phyloP scores from a whole-genome alignment of 2,888 invertebrate species.

The Mycalesis mineus region DNA sequence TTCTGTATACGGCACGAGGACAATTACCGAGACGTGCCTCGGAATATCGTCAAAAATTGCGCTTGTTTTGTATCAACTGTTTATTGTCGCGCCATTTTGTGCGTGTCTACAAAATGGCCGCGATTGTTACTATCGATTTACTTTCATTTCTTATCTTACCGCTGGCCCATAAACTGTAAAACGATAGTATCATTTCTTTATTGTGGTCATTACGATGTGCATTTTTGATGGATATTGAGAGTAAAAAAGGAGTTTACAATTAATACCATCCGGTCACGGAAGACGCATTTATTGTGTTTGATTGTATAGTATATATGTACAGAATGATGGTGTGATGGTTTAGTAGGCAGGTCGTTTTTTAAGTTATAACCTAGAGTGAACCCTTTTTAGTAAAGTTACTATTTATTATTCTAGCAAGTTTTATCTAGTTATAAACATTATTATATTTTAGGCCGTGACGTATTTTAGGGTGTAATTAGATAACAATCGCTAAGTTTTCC shows the following conservation, averaged over 20 bases:
- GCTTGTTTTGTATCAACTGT: slow-evolving; percentile 38
- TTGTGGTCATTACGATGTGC: slow-evolving; percentile 67
- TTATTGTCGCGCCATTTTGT: slow-evolving; percentile 49
- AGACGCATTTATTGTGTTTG: slow-evolving; percentile 53
- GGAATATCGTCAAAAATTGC: slow-evolving; percentile 62
- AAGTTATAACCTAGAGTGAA: not conserved
- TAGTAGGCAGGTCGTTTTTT: slow-evolving; percentile 2
- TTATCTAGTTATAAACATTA: not conserved
- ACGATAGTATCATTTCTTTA: slow-evolving; percentile 56
- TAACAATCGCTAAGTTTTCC: not conserved
- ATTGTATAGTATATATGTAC: slow-evolving; percentile 21
- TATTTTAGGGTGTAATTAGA: not conserved
- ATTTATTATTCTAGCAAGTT: not conserved
- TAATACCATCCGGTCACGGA: slow-evolving; percentile 72
- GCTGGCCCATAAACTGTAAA: slow-evolving; percentile 47
- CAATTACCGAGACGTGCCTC: slow-evolving; percentile 71
- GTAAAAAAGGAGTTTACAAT: slow-evolving; percentile 52
- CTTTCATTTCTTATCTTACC: slow-evolving; percentile 45
- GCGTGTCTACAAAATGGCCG: slow-evolving; percentile 31
- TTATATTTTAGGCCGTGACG: not conserved
- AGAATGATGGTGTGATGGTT: slow-evolving; percentile 8
- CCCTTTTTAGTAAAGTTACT: slow-evolving; percentile 5
- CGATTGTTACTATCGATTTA: slow-evolving; percentile 46
- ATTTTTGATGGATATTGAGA: slow-evolving; percentile 56
- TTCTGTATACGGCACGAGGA: slow-evolving; percentile 60